phyloP scores from a whole-genome alignment of 2,113 vertebrate genomes.

The Xyrauchen texanus region DNA sequence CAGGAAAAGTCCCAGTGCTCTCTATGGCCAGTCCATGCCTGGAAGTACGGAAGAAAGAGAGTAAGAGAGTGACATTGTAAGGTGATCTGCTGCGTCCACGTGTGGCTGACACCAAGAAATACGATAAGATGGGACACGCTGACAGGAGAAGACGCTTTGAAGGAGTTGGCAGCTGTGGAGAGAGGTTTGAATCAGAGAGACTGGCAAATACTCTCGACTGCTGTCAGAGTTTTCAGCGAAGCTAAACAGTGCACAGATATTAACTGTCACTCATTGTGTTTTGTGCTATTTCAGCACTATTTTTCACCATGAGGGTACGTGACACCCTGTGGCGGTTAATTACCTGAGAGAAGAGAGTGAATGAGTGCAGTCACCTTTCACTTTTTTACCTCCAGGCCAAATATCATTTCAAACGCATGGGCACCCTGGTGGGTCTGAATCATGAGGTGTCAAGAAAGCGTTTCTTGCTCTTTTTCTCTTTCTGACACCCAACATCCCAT shows the following conservation, averaged over 20 bases:
- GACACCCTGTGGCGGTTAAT: conserved; percentile 38
- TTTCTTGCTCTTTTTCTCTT: background rate
- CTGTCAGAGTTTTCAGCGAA: conserved; percentile 38
- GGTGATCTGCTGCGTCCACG: conserved; percentile 13
- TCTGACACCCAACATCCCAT: background rate
- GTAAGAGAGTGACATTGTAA: background rate
- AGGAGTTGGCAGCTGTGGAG: conserved; percentile 42
- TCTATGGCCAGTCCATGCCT: background rate
- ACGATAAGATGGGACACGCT: background rate
- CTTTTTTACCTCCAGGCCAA: conserved; percentile 28
- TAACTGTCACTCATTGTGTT: conserved; percentile 36
- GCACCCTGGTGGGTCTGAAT: conserved; percentile 3
- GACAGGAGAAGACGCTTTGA: conserved; percentile 1
- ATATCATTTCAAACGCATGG: background rate
- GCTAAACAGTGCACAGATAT: conserved; percentile 41
- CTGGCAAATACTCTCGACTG: conserved; percentile 45
- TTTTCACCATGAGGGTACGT: background rate
- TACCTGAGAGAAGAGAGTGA: conserved; percentile 15
- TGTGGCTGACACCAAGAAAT: background rate
- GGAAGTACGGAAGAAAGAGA: background rate
- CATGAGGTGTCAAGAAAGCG: conserved; percentile 28
- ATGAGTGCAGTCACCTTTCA: conserved; percentile 32
- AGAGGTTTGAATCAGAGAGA: conserved; percentile 42
- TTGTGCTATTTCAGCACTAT: conserved; percentile 3
- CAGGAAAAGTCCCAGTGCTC: background rate